phyloP scores from a whole-genome alignment of 1,140 invertebrate genomes.

The Acyrthosiphon pisum region DNA sequence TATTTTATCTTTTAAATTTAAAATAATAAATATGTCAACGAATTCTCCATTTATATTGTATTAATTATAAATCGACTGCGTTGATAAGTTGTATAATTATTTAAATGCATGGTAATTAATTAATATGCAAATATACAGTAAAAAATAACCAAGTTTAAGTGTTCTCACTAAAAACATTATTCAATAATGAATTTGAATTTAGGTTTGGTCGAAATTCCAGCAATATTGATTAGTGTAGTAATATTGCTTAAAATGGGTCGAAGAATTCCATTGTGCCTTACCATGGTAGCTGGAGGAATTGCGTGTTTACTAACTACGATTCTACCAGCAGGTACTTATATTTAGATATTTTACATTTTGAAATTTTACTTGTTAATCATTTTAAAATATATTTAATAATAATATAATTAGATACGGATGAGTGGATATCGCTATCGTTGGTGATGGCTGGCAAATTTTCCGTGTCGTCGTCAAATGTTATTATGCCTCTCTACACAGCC shows the following conservation, averaged over 20 bases:
- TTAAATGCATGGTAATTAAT: background rate
- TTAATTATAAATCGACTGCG: background rate
- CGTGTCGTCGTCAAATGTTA: conserved; percentile 74
- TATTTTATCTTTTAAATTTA: background rate
- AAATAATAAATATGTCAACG: background rate
- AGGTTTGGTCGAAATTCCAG: conserved; percentile 75
- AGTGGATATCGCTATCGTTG: conserved; percentile 70
- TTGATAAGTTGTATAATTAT: background rate
- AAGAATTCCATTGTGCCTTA: conserved; percentile 72
- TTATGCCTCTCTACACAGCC: conserved; percentile 76
- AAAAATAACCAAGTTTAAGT: background rate
- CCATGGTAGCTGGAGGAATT: conserved; percentile 70
- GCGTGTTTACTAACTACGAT: conserved; percentile 73
- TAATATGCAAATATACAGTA: background rate
- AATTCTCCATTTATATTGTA: background rate
- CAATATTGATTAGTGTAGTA: conserved; percentile 74
- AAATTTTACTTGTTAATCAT: background rate
- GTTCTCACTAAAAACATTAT: background rate
- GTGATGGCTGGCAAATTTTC: conserved; percentile 76
- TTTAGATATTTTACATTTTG: conserved; percentile 58
- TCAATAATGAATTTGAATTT: conserved; percentile 60
- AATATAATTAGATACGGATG: conserved; percentile 62
- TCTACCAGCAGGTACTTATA: conserved; percentile 73
- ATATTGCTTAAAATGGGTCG: conserved; percentile 74
- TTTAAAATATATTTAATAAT: background rate